Evolutionary conservation across 2,113 vertebrate species (phyloP).

Genomic region (Paramormyrops kingsleyae): DNA sequence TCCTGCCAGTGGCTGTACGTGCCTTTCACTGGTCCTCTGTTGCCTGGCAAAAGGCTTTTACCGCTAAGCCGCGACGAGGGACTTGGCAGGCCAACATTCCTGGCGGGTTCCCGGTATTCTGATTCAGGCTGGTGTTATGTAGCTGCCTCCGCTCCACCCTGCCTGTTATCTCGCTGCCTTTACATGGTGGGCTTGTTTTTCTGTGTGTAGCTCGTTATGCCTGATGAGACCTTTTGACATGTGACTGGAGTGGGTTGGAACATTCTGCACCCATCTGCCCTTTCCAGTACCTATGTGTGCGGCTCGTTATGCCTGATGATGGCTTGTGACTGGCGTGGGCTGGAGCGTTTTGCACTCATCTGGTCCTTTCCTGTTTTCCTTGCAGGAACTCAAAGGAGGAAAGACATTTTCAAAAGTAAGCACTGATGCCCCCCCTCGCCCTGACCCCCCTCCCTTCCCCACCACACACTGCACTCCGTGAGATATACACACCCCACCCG

Average conservation of each 20-base stretch:
- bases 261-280: neutral
- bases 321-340: neutral
- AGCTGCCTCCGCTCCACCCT: neutral
- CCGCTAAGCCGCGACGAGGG: neutral
- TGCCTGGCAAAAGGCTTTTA: neutral
- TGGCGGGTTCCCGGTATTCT: neutral
- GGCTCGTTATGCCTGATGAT: neutral
- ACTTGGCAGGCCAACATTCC: neutral
- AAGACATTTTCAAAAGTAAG: slow-evolving; percentile 96
- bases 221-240: neutral
- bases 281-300: neutral
- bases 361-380: slow-evolving; percentile 57
- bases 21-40: neutral
- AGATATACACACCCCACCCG: neutral
- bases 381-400: slow-evolving; percentile 95
- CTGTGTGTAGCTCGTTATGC: neutral
- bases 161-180: neutral
- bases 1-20: neutral
- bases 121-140: neutral
- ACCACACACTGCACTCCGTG: neutral
- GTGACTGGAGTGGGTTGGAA: neutral
- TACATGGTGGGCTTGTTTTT: neutral
- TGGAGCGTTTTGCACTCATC: neutral
- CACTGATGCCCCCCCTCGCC: neutral
- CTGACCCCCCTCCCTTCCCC: slow-evolving; percentile 6